Conservation (phyloP, 2,797 vertebrate genomes). For the Spea hammondii region DNA sequence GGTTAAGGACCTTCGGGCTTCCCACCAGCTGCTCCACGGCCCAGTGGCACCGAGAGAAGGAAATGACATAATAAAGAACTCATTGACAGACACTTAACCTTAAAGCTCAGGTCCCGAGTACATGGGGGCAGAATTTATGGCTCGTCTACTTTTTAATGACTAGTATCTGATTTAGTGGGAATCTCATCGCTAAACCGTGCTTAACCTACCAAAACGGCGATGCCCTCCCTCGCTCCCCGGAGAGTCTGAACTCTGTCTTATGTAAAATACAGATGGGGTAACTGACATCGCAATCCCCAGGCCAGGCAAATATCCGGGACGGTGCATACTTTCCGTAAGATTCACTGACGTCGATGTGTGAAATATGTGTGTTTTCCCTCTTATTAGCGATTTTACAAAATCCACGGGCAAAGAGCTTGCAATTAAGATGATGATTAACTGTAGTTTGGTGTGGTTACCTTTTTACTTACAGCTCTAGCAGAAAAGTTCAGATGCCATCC, state of each 20-base stretch:
- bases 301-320: neutral
- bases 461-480: no score
- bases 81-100: conserved; percentile 44
- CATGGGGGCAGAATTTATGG: neutral
- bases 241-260: conserved; percentile 28
- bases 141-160: conserved; percentile 32
- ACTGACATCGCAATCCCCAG: conserved; percentile 16
- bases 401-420: no score
- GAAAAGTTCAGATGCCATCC: no score
- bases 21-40: conserved; percentile 18
- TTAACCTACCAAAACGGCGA: neutral
- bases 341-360: neutral
- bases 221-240: conserved; percentile 32
- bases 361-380: no score
- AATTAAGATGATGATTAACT: no score
- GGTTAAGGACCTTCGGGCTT: neutral
- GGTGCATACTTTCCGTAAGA: neutral
- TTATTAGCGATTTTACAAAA: no score
- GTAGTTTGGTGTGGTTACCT: no score
- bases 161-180: neutral
- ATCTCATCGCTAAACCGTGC: conserved; percentile 1
- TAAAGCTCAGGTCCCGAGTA: conserved; percentile 21
- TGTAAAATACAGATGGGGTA: conserved; percentile 41
- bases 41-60: conserved; percentile 16
- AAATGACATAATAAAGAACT: conserved; percentile 33